phyloP scores from a whole-genome alignment of 2,113 vertebrate genomes.

The Salvelinus alpinus region DNA sequence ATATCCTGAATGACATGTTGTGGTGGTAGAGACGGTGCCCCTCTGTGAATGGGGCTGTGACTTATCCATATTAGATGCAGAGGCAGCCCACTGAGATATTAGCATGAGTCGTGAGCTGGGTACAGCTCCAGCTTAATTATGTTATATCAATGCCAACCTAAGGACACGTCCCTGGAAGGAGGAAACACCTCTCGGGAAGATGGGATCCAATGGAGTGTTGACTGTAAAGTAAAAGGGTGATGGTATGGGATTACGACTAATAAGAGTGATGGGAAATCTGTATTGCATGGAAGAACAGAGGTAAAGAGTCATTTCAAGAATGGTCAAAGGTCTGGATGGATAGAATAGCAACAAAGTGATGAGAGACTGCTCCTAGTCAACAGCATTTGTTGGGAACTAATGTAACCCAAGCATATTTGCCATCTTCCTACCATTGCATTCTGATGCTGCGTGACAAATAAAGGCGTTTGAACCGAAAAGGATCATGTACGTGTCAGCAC shows the following conservation, averaged over 20 bases:
- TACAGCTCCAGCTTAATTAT: constrained; percentile 17
- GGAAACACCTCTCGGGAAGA: neutral
- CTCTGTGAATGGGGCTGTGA: constrained; percentile 10
- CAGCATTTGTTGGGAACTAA: too few species aligned
- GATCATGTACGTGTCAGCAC: constrained; percentile 17
- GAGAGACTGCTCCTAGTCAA: too few species aligned
- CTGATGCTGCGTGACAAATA: constrained; percentile 8
- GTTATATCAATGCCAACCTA: neutral
- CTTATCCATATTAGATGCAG: constrained; percentile 40
- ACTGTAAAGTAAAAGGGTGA: too few species aligned
- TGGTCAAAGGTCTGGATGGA: too few species aligned
- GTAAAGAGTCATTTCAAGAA: neutral
- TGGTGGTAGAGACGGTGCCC: neutral
- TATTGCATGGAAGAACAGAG: too few species aligned
- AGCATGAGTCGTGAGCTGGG: constrained; percentile 14
- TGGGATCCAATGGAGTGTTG: too few species aligned
- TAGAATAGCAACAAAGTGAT: too few species aligned
- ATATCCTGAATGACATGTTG: constrained; percentile 5
- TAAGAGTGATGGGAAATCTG: too few species aligned
- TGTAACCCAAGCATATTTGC: too few species aligned
- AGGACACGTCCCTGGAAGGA: neutral
- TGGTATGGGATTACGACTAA: too few species aligned
- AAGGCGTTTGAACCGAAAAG: constrained; percentile 30
- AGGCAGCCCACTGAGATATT: constrained; percentile 17
- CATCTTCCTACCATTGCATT: constrained; percentile 16